Evolutionary conservation across 1,140 invertebrate species (phyloP), one percentile per base, ranked within the genome.

Genomic region (Battus philenor): DNA sequence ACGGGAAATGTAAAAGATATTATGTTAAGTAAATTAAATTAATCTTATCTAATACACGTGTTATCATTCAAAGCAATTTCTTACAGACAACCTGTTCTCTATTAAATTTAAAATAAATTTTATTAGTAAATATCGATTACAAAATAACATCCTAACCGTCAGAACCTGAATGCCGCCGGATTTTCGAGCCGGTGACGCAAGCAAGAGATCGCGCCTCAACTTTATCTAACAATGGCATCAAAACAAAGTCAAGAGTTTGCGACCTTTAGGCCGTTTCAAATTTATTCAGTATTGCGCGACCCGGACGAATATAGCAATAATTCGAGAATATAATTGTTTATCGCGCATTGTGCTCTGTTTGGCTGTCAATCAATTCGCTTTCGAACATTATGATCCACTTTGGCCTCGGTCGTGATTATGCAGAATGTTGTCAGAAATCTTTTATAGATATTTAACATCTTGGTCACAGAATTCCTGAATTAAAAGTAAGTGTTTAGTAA

Each of bases 311-410:
- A 83, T 59, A 58, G 73, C 59, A 71, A 79, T 80, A 72, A 78
- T 78, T 66, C 50, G 57, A 63, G 54, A 64, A 66, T 66, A 55
- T 55, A 53, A 77, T 78, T 76, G 77, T 76, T 81, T 73, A 72
- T 61, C 59, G 59, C 57, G 68, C 68, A 69, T 76, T 76, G 67
- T 63, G 44, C 59, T 54, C 55, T 71, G 61, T 62, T 61, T 51
- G 52, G 26, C 77, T 84, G 77, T 84, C 79, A 78, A 79, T 84
- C 79, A 83, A 69, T 59, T 66, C 58, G 65, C 67, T 79, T 71
- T 78, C 61, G 59, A 76, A 70, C 64, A 62, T 61, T 69, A 36
- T 68, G 78, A 69, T 74, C 71, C 72, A 79, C 57, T 65, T 82
- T 59, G 52, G 43, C 33, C 30, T 47, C 52, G 13, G 34, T 31